Evolutionary conservation across 1,140 invertebrate genomes (phyloP).

Genomic region (Neotoxoptera formosana): DNA sequence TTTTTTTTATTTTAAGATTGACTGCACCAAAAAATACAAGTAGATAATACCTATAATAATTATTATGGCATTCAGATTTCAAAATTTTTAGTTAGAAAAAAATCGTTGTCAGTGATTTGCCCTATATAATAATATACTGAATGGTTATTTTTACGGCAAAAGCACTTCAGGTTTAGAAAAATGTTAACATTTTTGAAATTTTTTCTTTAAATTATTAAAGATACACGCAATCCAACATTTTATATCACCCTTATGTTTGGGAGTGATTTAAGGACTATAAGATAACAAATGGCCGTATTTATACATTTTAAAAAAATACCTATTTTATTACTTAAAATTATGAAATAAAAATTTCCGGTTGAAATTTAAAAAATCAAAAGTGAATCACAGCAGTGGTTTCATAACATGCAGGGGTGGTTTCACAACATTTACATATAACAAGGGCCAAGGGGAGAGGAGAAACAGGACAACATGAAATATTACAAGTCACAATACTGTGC

Average conservation of each 20-base stretch:
- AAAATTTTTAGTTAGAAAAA: background rate
- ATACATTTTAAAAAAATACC: background rate
- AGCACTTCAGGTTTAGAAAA: background rate
- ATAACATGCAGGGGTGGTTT: no score
- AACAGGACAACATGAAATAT: background rate
- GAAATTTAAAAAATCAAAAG: background rate
- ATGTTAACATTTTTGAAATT: accelerated
- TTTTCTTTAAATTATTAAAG: background rate
- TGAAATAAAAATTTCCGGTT: background rate
- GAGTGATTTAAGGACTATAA: background rate
- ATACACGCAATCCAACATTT: background rate
- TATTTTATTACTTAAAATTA: background rate
- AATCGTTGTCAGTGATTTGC: background rate
- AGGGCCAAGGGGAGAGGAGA: background rate
- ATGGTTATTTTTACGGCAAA: background rate
- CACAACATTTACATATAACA: background rate
- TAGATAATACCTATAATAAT: no score
- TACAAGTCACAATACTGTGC: background rate
- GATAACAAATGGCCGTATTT: background rate
- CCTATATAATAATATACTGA: background rate
- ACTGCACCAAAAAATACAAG: background rate
- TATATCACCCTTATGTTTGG: background rate
- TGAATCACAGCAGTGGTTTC: background rate
- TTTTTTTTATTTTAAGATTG: background rate
- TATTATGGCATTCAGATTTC: background rate